Evolutionary conservation across 23 tunicate species (phyloP).

Genomic region (Clavelina lepadiformis): DNA sequence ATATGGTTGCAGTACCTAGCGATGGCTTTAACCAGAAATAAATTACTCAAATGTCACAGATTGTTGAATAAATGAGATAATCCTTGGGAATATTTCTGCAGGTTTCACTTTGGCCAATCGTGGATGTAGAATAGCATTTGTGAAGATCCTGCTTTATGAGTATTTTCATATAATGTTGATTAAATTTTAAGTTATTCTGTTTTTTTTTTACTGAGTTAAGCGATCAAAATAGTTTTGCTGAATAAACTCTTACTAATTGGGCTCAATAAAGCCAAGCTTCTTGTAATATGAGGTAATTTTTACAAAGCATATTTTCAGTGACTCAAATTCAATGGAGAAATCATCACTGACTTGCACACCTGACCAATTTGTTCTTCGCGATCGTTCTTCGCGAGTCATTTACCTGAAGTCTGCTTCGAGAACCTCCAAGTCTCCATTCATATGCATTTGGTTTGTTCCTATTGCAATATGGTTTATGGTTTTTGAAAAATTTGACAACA

Average conservation of each 20-base stretch:
- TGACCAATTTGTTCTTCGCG: slow-evolving; percentile 38
- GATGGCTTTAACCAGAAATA: no score
- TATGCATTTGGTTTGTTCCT: slow-evolving; percentile 4
- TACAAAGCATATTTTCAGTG: slow-evolving; percentile 5
- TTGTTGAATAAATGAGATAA: no score
- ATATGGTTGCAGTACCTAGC: no score
- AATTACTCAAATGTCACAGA: no score
- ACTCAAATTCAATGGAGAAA: slow-evolving; percentile 3
- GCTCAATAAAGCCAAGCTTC: no score
- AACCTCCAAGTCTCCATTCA: not conserved
- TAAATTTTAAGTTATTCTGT: no score
- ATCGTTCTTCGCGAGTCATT: slow-evolving; percentile 24
- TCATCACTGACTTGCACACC: slow-evolving; percentile 31
- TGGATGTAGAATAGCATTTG: slow-evolving; percentile 55
- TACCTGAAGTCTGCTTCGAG: not conserved
- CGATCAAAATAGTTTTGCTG: no score
- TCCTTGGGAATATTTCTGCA: no score
- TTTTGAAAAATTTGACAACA: not conserved
- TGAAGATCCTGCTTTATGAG: slow-evolving; percentile 48
- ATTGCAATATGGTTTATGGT: not conserved
- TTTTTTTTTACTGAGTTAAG: no score
- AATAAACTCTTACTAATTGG: not conserved
- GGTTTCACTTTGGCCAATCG: slow-evolving; percentile 21
- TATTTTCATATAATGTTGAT: slow-evolving; percentile 22
- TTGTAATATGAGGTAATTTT: not conserved